Base-by-base conservation (phyloP, 2,797 vertebrate genomes). In the Melanotaenia boesemani region DNA sequence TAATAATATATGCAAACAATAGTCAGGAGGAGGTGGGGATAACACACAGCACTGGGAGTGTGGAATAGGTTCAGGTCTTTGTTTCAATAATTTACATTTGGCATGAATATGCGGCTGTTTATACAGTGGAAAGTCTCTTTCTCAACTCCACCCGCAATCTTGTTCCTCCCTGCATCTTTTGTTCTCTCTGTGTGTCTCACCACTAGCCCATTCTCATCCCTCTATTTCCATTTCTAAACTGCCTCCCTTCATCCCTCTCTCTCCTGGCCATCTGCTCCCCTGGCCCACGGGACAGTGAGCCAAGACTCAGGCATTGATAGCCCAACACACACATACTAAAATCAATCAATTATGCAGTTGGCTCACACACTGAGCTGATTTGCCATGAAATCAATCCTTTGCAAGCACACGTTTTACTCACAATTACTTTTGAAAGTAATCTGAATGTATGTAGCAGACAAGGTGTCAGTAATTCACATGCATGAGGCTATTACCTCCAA, bases 201-300 rank as follows among this genome's bases (percentile, higher is more conserved):
- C 82, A 81, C 89, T 90, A 91, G 82, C 70, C 85, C 77, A 87
- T 86, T 91, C 90, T 92, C 91, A 93, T 91, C 87, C 88, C 88
- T 86, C 82, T 87, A 93, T 94, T 93, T 92, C 91, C 92, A 94
- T 93, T 93, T 93, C 90, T 90, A 88, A 93, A 93, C 90, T 91
- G 90, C 90, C 87, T 92, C 88, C 85, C 91, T 88, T 91, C 93
- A 92, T 92, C 90, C 88, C 85, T 91, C 81, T 32, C 89, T 91
- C 90, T 90, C 85, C 85, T 67, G 36, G 89, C 94, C 95, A 95
- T 95, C 95, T 95, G 95, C 94, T 95, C 91, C 93, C 92, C 89
- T 83, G 84, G 93, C 93, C 94, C 94, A 92, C 86, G 92, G 94
- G 94, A 95, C 93, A 74, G 83, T 76, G 74, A 89, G 89, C 90